Evolutionary conservation across 35 echinoderm and acorn worm genomes (phyloP).

Genomic region (Lytechinus variegatus): DNA sequence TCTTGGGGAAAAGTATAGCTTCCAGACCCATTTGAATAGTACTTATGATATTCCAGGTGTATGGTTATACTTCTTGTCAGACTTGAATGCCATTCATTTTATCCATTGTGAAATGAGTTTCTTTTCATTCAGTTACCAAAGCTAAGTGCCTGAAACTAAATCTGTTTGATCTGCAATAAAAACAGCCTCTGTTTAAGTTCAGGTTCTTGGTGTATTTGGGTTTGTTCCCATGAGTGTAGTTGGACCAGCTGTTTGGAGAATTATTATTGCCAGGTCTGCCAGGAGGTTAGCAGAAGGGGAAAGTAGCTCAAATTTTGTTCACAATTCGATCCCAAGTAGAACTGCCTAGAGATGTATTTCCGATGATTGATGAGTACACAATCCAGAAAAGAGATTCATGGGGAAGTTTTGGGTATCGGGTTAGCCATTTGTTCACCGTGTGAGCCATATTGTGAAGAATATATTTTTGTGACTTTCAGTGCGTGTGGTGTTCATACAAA

Average conservation of each 20-base stretch:
- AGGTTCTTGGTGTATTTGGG: not conserved
- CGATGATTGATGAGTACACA: not conserved
- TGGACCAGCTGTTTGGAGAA: not conserved
- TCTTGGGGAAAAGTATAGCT: not conserved
- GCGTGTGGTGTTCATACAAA: not conserved
- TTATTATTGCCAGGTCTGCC: not conserved
- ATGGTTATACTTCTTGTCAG: not conserved
- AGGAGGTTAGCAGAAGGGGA: not conserved
- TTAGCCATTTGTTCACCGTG: not conserved
- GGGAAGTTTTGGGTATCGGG: not conserved
- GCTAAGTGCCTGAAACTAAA: constrained; percentile 14
- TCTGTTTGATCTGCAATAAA: constrained; percentile 5
- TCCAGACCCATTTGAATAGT: not conserved
- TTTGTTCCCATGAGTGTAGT: not conserved
- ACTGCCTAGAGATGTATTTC: not conserved
- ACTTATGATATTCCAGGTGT: not conserved
- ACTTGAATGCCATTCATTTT: not conserved
- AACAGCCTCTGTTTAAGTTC: not conserved
- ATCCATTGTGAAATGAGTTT: not conserved
- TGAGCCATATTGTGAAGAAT: not conserved
- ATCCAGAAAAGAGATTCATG: not conserved
- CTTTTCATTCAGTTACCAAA: not conserved
- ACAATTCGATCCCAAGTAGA: not conserved
- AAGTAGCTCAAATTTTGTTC: not conserved
- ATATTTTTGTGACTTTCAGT: not conserved